Base-by-base conservation (phyloP, 2,888 invertebrate species). In the Papilio gigon region DNA sequence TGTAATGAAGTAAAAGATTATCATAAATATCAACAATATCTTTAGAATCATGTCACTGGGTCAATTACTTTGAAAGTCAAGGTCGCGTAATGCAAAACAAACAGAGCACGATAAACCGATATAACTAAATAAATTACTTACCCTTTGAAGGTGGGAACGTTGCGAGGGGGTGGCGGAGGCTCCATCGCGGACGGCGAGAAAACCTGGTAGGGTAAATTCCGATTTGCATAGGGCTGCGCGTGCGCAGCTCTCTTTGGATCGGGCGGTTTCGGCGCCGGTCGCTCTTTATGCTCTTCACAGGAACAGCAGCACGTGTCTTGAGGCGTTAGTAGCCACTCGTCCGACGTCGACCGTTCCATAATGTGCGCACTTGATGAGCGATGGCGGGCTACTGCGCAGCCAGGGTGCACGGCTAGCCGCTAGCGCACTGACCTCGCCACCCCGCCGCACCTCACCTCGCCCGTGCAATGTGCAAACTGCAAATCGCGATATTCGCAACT, bases 401-500 rank as follows among this genome's bases (percentile, higher is more conserved):
- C 17, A 77, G 70, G 75, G 66, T 77, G 79, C 75, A 85, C 82
- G 84, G 75, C 77, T 76, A 78, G 75, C 80, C 85, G 85, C 82
- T 82, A 80, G 85, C 83, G 78, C 84, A 85, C 86, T 86, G 84
- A 78, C 78, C 75, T 44, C 86, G 85, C 83, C 77, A 78, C 75
- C 58, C 76, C 79, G 74, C 78, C 78, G 79, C 79, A 75, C 80
- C 78, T 80, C 74, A 79, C 77, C 80, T 74, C 79, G 73, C 79
- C 84, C 80, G 79, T 82, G 81, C 84, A 82, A 84, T 82, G 83
- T 83, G 84, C 85, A 84, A 88, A 85, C 83, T 86, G 83, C 88
- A 83, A 85, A 84, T 86, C 84, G 53, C 85, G 85, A 85, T 87
- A 88, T 86, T 85, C 84, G 79, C 40, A 30, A 35, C 58, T 22